Percentiles rank a stretch among this genome's conserved stretches.
Conservation (phyloP, 2,113 vertebrate genomes). For the Gnathonemus echidnorhynchus region DNA sequence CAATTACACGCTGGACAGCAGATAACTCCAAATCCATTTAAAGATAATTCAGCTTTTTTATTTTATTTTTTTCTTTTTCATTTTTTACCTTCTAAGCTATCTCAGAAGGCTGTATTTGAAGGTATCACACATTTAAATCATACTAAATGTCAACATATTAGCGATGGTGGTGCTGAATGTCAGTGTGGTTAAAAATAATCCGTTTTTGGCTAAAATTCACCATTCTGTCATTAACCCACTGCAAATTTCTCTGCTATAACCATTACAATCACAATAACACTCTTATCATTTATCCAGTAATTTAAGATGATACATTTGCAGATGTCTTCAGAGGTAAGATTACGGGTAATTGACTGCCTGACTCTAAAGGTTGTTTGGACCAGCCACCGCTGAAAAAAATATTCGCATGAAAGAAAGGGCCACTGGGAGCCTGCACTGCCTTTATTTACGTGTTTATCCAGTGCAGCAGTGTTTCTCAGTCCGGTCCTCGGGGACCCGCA, state of each 20-base stretch:
- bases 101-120: not conserved
- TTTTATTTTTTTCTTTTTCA: constrained; percentile 15
- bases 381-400: not conserved
- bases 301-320: not conserved
- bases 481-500: not conserved
- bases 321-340: not conserved
- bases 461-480: not conserved
- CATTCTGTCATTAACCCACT: not conserved
- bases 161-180: not conserved
- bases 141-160: not conserved
- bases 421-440: not conserved
- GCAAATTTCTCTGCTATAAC: not conserved
- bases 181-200: not conserved
- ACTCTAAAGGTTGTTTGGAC: not conserved
- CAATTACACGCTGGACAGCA: constrained; percentile 51
- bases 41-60: constrained; percentile 42
- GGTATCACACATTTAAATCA: not conserved
- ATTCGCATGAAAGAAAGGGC: not conserved
- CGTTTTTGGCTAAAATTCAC: not conserved
- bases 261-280: not conserved
- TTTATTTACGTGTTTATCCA: not conserved
- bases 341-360: not conserved
- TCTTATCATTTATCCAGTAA: not conserved
- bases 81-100: not conserved
- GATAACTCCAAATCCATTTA: constrained; percentile 54